Conservation (phyloP, 2,888 invertebrate genomes). For the Portevinia maculata region DNA sequence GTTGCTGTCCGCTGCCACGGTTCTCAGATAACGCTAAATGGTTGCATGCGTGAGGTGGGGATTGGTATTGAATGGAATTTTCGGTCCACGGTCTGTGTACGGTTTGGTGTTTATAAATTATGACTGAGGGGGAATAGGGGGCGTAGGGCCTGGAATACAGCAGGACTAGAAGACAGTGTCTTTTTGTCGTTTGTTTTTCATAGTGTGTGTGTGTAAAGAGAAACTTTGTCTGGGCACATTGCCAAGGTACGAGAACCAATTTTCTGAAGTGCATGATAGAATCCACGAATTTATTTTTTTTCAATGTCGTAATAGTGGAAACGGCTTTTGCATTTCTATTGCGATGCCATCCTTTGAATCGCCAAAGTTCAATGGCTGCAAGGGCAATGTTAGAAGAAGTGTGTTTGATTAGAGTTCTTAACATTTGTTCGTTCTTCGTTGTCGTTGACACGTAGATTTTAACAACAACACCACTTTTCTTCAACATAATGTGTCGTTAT, state of each 20-base stretch:
- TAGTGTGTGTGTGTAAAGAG: neutral
- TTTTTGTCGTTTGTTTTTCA: slow-evolving; percentile 48
- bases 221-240: slow-evolving; percentile 60
- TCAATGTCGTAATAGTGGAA: slow-evolving; percentile 59
- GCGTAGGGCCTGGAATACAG: neutral
- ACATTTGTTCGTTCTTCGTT: neutral
- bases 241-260: slow-evolving; percentile 64
- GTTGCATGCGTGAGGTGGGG: slow-evolving; percentile 52
- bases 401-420: slow-evolving; percentile 26
- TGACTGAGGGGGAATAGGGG: slow-evolving; percentile 13
- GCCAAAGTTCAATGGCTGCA: slow-evolving; percentile 30
- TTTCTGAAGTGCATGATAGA: slow-evolving; percentile 58
- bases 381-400: slow-evolving; percentile 39
- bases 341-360: slow-evolving; percentile 5
- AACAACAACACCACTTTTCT: too few relatives aligned
- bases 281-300: slow-evolving; percentile 64
- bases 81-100: slow-evolving; percentile 5
- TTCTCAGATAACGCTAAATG: slow-evolving; percentile 59
- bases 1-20: slow-evolving; percentile 16
- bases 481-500: too few relatives aligned
- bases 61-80: slow-evolving; percentile 44
- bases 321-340: slow-evolving; percentile 2
- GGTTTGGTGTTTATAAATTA: slow-evolving; percentile 25
- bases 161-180: slow-evolving; percentile 24
- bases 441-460: too few relatives aligned